Evolutionary conservation across 2,113 vertebrate species (phyloP), one percentile per base, ranked within the genome.

Genomic region (Mesocricetus auratus): DNA sequence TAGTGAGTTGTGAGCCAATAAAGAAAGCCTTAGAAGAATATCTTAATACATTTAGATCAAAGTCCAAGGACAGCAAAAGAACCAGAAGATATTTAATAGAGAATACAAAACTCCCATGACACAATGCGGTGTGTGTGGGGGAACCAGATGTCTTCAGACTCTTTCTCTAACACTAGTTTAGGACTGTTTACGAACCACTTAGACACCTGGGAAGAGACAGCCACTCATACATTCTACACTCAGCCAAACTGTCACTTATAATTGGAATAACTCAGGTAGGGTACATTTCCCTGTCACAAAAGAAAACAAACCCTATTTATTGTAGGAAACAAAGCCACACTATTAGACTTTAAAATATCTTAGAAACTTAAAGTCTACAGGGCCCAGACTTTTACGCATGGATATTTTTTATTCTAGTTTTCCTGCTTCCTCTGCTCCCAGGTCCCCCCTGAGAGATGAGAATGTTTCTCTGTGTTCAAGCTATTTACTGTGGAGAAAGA

Each of bases 221-320:
- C n/a, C 68, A 22, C 8, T 33, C 6, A 75, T 94, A 85, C 85
- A 75, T 95, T 89, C 45, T 86, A 82, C 89, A 86, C 82, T 50
- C 58, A 94, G 74, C 50, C 75, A 91, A 93, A 73, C 10, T 78
- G 36, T 93, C 69, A 69, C 66, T 64, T 26, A 10, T 66, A 42
- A 71, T 82, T 95, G 94, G 56, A 77, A 50, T 33, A 68, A 68
- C 58, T 31, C 77, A 24, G 13, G 7, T 83, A 1, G 31, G 12
- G 7, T 87, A 0, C 21, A 66, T 90, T 94, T 93, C 90, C 13
- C 15, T 93, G n/a, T 77, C 81, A 77, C 64, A 81, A 64, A 91
- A 74, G 26, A 81, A 87, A 90, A 75, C 90, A 90, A 85, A 47
- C 17, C 45, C 56, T 8, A 3, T 92, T 95, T 90, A 56, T 83